Conservation (phyloP, 2,797 vertebrate genomes). For the Emys orbicularis region DNA sequence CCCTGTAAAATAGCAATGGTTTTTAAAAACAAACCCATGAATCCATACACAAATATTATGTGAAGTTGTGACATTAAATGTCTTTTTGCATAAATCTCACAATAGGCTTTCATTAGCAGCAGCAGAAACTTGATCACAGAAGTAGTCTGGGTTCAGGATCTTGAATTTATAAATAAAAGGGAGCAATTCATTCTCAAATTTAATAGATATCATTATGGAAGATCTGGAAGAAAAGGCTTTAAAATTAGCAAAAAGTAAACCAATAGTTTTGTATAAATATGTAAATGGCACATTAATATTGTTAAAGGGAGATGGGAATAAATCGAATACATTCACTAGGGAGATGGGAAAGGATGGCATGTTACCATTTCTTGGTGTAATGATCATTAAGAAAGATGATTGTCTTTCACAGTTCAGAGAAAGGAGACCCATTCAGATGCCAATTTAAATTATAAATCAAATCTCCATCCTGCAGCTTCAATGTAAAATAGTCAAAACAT, state of each 20-base stretch:
- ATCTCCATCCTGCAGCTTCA: slow-evolving; percentile 54
- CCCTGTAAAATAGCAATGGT: background rate
- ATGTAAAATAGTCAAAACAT: slow-evolving; percentile 70
- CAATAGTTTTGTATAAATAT: slow-evolving; percentile 56
- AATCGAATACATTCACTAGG: slow-evolving; percentile 31
- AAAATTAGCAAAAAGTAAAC: slow-evolving; percentile 49
- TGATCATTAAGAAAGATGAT: slow-evolving; percentile 58
- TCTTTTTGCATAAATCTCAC: slow-evolving; percentile 9
- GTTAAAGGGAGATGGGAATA: slow-evolving; percentile 34
- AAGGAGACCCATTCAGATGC: slow-evolving; percentile 56
- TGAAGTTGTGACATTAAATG: slow-evolving; percentile 12
- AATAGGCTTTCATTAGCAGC: slow-evolving; percentile 20
- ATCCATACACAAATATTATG: slow-evolving; percentile 13
- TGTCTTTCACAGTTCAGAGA: slow-evolving; percentile 67
- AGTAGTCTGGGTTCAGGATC: background rate
- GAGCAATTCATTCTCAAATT: background rate
- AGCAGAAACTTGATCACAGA: background rate
- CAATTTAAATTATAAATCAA: slow-evolving; percentile 72
- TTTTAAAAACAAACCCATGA: slow-evolving; percentile 30
- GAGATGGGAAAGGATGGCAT: slow-evolving; percentile 36
- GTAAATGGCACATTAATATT: slow-evolving; percentile 42
- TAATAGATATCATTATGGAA: slow-evolving; percentile 28
- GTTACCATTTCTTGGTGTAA: slow-evolving; percentile 37
- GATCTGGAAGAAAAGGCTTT: slow-evolving; percentile 28
- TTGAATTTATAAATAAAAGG: slow-evolving; percentile 38